Base-by-base conservation (phyloP, 1,140 invertebrate genomes). In the Drosophila takahashii region DNA sequence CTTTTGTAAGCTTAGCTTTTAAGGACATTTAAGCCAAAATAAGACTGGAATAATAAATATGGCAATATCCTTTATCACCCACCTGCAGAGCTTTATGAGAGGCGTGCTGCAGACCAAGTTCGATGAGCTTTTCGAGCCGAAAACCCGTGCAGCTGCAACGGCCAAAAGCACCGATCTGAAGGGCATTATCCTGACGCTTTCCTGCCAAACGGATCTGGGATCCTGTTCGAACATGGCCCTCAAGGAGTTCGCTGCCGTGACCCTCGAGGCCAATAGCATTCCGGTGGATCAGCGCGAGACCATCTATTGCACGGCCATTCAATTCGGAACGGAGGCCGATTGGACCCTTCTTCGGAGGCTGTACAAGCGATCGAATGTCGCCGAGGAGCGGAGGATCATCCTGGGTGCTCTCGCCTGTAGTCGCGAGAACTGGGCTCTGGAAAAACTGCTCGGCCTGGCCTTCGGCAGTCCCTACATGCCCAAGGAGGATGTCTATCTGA, bases 251-350 rank as follows among this genome's bases (percentile, higher is more conserved):
- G 4, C 6, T 13, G 29, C 13, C 27, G 27, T 58, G 7, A 34
- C 10, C 27, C 16, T 15, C 9, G 2, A 4, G 3, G 7, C 2
- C 10, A 59, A 59, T 26, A 6, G 1, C 29, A 48, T 59, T 26
- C 42, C 56, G 18, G 32, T 48, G 13, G 56, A 59, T 13, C 44
- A 15, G 2, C 42, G 56, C 42, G 16, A n/a, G 10, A 48, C 41
- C 9, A 26, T 59, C 56, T 59, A 59, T n/a, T 59, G 56, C 18
- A 59, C 44, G 0, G 56, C 56, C n/a, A 48, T 48, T 2, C 29
- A 32, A n/a, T 18, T 48, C 10, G 56, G 56, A 9, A 59, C 56
- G 8, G 42, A 59, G 44, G 56, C 56, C 0, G 42, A 59, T 32
- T 48, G 56, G 56, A 37, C 18, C 3, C 1, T 36, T 3, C 32